Percentiles rank a stretch among this genome's conserved stretches.
Conservation (phyloP, 2,888 invertebrate species). For the Scaeva pyrastri region DNA sequence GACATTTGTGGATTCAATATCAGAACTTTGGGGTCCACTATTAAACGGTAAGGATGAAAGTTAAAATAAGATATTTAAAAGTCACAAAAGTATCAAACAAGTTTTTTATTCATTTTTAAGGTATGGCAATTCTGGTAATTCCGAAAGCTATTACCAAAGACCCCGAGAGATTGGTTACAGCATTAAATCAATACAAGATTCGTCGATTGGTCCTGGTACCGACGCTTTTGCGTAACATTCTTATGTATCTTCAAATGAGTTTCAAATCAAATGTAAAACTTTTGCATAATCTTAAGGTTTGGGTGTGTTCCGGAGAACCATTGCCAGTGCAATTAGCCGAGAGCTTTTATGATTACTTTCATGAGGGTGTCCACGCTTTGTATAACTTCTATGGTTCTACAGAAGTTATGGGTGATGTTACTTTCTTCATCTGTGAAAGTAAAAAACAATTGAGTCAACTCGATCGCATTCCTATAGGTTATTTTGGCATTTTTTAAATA, state of each 20-base stretch:
- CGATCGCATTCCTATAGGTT: conserved; percentile 93
- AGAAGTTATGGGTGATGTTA: conserved; percentile 96
- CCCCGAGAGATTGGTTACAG: conserved; percentile 89
- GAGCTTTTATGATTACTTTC: conserved; percentile 91
- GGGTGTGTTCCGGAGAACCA: conserved; percentile 95
- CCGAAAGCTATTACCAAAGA: conserved; percentile 90
- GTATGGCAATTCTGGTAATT: conserved; percentile 88
- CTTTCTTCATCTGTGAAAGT: conserved; percentile 89
- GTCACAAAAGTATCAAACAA: too few species aligned
- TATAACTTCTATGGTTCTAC: conserved; percentile 97
- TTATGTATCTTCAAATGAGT: conserved; percentile 89
- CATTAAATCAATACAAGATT: conserved; percentile 90
- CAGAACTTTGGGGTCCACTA: conserved; percentile 94
- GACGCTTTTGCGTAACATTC: conserved; percentile 90
- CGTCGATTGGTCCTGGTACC: conserved; percentile 94
- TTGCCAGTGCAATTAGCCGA: conserved; percentile 88
- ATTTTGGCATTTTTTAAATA: conserved; percentile 77
- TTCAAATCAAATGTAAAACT: conserved; percentile 85
- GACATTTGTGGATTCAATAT: conserved; percentile 95
- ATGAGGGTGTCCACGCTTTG: conserved; percentile 87
- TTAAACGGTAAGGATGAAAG: conserved; percentile 86
- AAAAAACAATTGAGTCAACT: conserved; percentile 86
- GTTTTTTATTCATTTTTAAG: too few species aligned
- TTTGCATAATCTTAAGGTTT: conserved; percentile 88
- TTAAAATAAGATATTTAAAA: too few species aligned